Evolutionary conservation across 2,797 vertebrate genomes (phyloP).

Genomic region (Danio choprae): DNA sequence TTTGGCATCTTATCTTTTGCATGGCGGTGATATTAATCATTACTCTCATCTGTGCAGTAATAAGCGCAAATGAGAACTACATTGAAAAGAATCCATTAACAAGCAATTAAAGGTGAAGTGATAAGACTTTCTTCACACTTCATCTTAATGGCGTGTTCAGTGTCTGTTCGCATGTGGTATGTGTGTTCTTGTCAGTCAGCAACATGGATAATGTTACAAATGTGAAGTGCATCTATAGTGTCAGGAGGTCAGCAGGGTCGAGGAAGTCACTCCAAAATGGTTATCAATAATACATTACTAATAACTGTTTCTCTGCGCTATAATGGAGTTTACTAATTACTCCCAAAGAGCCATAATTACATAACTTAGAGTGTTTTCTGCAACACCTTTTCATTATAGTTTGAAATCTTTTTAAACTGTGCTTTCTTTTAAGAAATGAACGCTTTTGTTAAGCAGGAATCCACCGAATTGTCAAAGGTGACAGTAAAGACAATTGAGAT

Average conservation of each 20-base stretch:
- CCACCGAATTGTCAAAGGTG: neutral
- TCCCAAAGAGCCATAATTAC: neutral
- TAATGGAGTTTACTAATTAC: neutral
- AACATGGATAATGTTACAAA: conserved; percentile 17
- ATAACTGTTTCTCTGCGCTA: neutral
- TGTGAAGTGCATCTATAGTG: conserved; percentile 11
- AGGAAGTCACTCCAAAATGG: neutral
- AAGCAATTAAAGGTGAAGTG: neutral
- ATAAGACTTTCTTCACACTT: neutral
- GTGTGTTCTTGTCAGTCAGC: conserved; percentile 5
- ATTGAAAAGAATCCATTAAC: neutral
- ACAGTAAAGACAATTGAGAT: neutral
- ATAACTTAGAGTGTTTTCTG: neutral
- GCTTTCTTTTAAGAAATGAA: neutral
- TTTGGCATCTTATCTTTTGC: conserved; percentile 66
- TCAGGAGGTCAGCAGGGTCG: conserved; percentile 1
- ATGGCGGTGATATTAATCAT: conserved; percentile 41
- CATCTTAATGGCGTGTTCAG: conserved; percentile 3
- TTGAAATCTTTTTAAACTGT: neutral
- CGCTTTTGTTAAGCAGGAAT: neutral
- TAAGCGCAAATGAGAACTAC: neutral
- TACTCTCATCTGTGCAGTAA: conserved; percentile 35
- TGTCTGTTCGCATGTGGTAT: neutral
- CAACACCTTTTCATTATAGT: neutral
- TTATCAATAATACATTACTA: conserved; percentile 22